phyloP scores from a whole-genome alignment of 2,888 invertebrate species.

The Caenorhabditis sp. region DNA sequence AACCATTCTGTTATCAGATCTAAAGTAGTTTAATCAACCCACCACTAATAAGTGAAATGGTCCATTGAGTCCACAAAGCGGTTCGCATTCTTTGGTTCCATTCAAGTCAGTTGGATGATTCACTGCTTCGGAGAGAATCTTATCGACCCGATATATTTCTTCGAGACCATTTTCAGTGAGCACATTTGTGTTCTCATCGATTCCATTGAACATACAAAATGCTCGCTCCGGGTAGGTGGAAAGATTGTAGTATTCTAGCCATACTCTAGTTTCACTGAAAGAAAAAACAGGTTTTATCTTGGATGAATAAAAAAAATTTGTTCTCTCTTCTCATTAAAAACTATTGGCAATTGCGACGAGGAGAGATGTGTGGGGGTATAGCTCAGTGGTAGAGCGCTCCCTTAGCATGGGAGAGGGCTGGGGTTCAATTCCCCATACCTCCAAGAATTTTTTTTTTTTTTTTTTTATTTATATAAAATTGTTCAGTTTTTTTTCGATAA shows the following conservation, averaged over 20 bases:
- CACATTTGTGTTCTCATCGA: slow-evolving; percentile 50
- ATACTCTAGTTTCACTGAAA: slow-evolving; percentile 59
- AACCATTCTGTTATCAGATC: no score
- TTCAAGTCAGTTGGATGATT: slow-evolving; percentile 23
- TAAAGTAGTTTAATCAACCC: no score
- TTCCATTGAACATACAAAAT: slow-evolving; percentile 57
- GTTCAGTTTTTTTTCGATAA: neutral
- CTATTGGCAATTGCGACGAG: no score
- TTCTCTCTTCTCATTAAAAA: no score
- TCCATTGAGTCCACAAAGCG: slow-evolving; percentile 62
- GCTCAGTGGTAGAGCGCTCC: slow-evolving; percentile 67
- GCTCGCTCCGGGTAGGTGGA: slow-evolving; percentile 58
- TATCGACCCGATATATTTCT: slow-evolving; percentile 43
- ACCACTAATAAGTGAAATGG: slow-evolving; percentile 65
- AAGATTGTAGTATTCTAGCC: slow-evolving; percentile 62
- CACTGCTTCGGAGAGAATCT: slow-evolving; percentile 29
- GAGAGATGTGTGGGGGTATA: slow-evolving; percentile 48
- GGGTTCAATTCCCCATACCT: slow-evolving; percentile 63
- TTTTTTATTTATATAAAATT: neutral
- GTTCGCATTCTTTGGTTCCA: slow-evolving; percentile 57
- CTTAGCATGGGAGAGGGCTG: slow-evolving; percentile 66
- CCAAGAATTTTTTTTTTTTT: slow-evolving; percentile 21
- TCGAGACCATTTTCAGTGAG: slow-evolving; percentile 42
- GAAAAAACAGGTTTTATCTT: neutral
- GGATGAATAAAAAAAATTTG: no score